Evolutionary conservation across 2,888 invertebrate species (phyloP), one percentile per base, ranked within the genome.

Genomic region (Pammene fasciana): DNA sequence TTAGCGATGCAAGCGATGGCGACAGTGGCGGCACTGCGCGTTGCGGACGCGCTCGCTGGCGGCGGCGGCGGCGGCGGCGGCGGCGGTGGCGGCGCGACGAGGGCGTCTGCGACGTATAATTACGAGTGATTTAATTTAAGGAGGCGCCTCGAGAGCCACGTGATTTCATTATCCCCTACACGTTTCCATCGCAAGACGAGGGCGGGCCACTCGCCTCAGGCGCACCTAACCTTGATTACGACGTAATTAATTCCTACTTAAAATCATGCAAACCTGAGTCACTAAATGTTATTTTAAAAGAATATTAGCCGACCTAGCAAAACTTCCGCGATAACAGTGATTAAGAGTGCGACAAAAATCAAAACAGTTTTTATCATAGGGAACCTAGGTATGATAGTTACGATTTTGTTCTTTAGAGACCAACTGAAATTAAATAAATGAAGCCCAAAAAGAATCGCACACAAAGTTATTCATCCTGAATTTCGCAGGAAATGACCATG

Each of bases 111-210:
- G 76, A 78, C 79, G 80, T 76, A 84, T 88, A 88, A 88, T 88
- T 89, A 77, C 86, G 80, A 78, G 78, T 84, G 86, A 89, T 89
- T 87, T 84, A 85, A 90, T 88, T 89, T 87, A 75, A 79, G 82
- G 82, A 82, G 82, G 78, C 79, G 78, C 78, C 79, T 82, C 82
- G 78, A 81, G 86, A 83, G 84, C 87, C 86, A 81, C 84, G 81
- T 87, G 87, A 90, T 89, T 88, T 77, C 83, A 87, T 90, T 90
- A 87, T 78, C 79, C 79, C 79, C 80, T 86, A 83, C 86, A 85
- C 84, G 83, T 85, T 86, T 86, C 79, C 78, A 79, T 76, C 67
- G 65, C 66, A 55, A 70, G 72, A 61, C 67, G 59, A 45, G 61
- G 67, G 55, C 71, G 70, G 66, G 71, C 57, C 41, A 65, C 68